These are phyloP conservation scores for Coregonus clupeaformis DNA, from an alignment of 2,113 vertebrate species.

Conservation along the genomic window DNA sequence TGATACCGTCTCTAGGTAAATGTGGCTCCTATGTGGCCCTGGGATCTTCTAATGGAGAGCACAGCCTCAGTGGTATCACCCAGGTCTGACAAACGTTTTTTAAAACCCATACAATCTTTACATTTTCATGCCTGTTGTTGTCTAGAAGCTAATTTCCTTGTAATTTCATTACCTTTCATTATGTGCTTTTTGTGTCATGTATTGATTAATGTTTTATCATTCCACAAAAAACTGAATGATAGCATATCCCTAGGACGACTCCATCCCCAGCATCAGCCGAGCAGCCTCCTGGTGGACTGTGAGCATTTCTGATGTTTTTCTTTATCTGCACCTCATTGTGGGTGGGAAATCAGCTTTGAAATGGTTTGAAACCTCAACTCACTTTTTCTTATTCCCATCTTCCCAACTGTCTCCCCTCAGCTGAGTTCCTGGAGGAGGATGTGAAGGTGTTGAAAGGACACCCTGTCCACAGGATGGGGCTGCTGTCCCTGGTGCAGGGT, in stretches of 20 bases:
- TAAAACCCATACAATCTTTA: not conserved
- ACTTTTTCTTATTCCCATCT: not conserved
- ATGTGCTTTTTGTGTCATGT: slow-evolving; percentile 65
- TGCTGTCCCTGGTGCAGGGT: slow-evolving; percentile 72
- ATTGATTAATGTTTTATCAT: slow-evolving; percentile 75
- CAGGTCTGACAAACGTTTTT: slow-evolving; percentile 69
- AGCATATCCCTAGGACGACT: slow-evolving; percentile 77
- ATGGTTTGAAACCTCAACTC: not conserved
- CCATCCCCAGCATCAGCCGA: slow-evolving; percentile 74
- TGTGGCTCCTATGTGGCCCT: slow-evolving; percentile 83
- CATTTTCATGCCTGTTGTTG: not conserved
- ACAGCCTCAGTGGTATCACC: slow-evolving; percentile 71
- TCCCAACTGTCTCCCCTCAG: slow-evolving; percentile 52
- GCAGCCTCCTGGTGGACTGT: slow-evolving; percentile 76
- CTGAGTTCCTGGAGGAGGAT: slow-evolving; percentile 76
- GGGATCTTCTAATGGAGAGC: slow-evolving; percentile 76
- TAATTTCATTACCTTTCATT: not conserved
- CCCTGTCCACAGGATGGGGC: slow-evolving; percentile 67
- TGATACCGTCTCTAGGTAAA: slow-evolving; percentile 72
- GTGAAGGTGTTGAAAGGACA: slow-evolving; percentile 68
- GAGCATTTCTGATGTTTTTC: slow-evolving; percentile 56
- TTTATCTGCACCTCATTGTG: too few relatives aligned
- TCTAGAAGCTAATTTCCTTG: not conserved
- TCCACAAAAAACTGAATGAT: slow-evolving; percentile 79
- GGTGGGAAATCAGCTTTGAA: not conserved